Evolutionary conservation across 1,140 invertebrate species (phyloP).

Genomic region (Aphaenogaster rudis): DNA sequence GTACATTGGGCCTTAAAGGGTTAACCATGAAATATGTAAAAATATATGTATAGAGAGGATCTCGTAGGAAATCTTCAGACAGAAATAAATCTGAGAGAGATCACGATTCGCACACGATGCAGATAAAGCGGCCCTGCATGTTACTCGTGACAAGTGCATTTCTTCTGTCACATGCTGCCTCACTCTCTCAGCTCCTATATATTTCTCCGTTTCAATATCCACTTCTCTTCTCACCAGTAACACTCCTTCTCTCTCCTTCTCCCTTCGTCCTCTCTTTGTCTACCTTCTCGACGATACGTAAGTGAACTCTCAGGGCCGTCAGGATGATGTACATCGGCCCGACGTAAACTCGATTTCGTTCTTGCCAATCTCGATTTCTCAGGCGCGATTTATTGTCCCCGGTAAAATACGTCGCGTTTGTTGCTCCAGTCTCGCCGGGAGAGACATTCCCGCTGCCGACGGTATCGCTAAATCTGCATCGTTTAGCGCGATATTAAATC

Average conservation of each 20-base stretch:
- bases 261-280: background rate
- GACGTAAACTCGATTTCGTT: slow-evolving; percentile 44
- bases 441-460: background rate
- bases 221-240: slow-evolving; percentile 18
- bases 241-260: background rate
- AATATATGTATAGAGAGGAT: background rate
- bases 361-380: slow-evolving; percentile 35
- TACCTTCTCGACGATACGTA: background rate
- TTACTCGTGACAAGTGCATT: slow-evolving; percentile 33
- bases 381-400: slow-evolving; percentile 8
- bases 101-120: background rate
- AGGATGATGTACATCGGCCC: slow-evolving; percentile 10
- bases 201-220: slow-evolving; percentile 40
- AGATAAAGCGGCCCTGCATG: slow-evolving; percentile 4
- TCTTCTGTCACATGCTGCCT: slow-evolving; percentile 25
- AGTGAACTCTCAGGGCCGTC: slow-evolving; percentile 30
- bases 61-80: background rate
- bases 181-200: slow-evolving; percentile 18
- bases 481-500: slow-evolving; percentile 19
- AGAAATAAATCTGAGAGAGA: slow-evolving; percentile 10
- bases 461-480: background rate
- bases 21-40: background rate
- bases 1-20: too few relatives aligned
- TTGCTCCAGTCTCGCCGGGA: background rate
- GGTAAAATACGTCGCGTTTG: slow-evolving; percentile 11